These are phyloP conservation scores for Propithecus perrieri DNA, from an alignment of 2,797 vertebrate species.

Conservation along the genomic window DNA sequence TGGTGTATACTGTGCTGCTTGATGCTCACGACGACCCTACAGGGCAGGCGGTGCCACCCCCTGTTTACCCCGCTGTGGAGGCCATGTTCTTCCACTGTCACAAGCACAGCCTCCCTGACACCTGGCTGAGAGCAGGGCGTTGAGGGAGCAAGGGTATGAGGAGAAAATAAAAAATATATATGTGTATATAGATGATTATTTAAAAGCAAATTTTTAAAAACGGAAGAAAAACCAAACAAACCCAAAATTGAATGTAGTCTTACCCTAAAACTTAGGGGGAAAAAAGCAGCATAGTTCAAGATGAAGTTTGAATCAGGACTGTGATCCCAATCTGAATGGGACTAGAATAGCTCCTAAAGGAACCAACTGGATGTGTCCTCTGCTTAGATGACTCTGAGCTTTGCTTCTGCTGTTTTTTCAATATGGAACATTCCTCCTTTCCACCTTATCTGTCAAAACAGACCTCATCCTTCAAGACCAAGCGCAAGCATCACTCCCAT, in stretches of 20 bases:
- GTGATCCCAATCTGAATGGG: background rate
- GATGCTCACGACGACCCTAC: background rate
- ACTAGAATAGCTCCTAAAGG: background rate
- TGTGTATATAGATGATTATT: background rate
- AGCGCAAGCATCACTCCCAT: background rate
- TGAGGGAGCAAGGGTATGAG: too few relatives aligned
- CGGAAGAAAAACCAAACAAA: background rate
- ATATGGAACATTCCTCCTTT: background rate
- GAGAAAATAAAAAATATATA: background rate
- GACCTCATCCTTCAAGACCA: background rate
- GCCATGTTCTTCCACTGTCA: background rate
- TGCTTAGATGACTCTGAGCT: background rate
- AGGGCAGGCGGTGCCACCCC: background rate
- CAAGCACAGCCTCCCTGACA: background rate
- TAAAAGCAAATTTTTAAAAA: background rate
- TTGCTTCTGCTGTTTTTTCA: background rate
- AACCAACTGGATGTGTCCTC: background rate
- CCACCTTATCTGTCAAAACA: background rate
- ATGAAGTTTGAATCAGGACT: background rate
- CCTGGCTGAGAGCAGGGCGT: background rate
- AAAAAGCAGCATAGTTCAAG: background rate
- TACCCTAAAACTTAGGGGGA: background rate
- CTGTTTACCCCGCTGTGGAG: background rate
- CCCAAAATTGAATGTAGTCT: background rate
- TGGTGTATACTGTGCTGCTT: background rate